phyloP scores from a whole-genome alignment of 2,797 vertebrate species.

The Liparis tanakae region DNA sequence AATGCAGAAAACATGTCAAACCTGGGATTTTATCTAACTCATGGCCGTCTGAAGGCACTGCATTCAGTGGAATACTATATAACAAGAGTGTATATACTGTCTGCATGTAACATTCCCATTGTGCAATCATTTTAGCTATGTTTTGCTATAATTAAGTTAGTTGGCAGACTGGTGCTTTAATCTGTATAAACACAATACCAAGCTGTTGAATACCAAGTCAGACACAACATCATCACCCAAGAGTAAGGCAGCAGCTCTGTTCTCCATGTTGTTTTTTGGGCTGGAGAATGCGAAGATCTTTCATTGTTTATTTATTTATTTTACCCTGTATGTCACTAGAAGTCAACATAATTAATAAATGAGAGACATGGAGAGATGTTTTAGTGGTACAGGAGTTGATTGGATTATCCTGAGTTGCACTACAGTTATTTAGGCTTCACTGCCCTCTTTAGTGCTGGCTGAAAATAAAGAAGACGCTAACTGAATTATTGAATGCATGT shows the following conservation, averaged over 20 bases:
- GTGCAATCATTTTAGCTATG: not conserved
- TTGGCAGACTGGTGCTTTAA: not conserved
- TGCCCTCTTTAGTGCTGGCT: constrained; percentile 3
- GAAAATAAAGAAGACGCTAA: constrained; percentile 6
- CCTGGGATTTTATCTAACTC: constrained; percentile 34
- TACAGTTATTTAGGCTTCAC: not conserved
- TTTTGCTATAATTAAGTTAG: not conserved
- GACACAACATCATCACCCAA: constrained; percentile 1
- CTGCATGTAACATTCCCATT: not conserved
- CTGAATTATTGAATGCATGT: constrained; percentile 44
- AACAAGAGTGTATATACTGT: not conserved
- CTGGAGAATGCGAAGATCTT: not conserved
- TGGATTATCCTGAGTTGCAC: constrained; percentile 7
- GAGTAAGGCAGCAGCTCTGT: not conserved
- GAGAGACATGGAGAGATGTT: not conserved
- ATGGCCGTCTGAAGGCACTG: constrained; percentile 10
- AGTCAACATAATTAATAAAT: not conserved
- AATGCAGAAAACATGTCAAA: constrained; percentile 73
- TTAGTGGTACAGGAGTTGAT: not conserved
- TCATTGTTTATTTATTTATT: too few species aligned
- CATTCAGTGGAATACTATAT: constrained; percentile 3
- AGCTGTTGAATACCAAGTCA: not conserved
- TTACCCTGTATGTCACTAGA: not conserved
- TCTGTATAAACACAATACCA: not conserved
- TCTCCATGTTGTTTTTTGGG: not conserved